Conservation (phyloP, 1,140 invertebrate genomes). For the Sinella curviseta region DNA sequence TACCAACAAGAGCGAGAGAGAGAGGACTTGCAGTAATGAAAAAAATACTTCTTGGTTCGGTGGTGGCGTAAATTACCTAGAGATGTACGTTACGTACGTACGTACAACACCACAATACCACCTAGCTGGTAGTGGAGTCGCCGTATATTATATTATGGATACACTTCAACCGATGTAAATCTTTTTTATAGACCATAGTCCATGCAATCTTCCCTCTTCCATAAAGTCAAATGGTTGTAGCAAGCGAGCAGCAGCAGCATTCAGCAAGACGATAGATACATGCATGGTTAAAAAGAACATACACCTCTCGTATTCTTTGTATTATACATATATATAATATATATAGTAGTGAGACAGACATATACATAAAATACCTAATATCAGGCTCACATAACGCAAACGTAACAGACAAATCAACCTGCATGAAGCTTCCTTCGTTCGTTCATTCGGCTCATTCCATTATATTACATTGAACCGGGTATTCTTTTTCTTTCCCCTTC, state of each 20-base stretch:
- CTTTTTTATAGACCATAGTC: background rate
- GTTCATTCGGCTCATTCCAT: slow-evolving; percentile 8
- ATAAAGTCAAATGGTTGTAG: too few relatives aligned
- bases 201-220: background rate
- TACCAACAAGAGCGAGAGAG: too few relatives aligned
- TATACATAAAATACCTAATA: too few relatives aligned
- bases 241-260: too few relatives aligned
- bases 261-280: too few relatives aligned
- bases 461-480: background rate
- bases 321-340: too few relatives aligned
- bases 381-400: background rate
- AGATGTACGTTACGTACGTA: too few relatives aligned
- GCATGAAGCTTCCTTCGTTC: slow-evolving; percentile 9
- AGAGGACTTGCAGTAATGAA: background rate
- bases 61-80: background rate
- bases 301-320: too few relatives aligned
- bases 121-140: background rate
- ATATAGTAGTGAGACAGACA: too few relatives aligned
- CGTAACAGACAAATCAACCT: slow-evolving; percentile 9
- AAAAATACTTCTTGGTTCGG: background rate
- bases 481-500: background rate
- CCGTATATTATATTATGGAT: background rate
- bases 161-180: background rate
- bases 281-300: too few relatives aligned
- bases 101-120: background rate